Base-by-base conservation (phyloP, 2,797 vertebrate species). In the Anguilla anguilla region DNA sequence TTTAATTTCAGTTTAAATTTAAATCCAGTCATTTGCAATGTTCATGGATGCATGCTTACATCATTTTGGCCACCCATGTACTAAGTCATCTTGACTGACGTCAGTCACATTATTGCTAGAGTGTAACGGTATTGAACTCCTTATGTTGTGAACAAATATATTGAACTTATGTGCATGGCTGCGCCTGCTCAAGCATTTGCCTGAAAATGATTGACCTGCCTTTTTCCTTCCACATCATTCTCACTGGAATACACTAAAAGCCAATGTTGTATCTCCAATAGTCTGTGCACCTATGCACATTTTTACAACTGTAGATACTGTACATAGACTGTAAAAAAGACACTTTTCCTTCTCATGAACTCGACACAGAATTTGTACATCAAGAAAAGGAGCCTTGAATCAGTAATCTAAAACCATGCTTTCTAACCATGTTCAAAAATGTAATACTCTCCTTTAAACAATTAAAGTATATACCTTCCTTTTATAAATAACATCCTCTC, bases 81-180 rank as follows among this genome's bases (percentile, higher is more conserved):
- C 3, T 19, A 86, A 51, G 61, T 86, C 79, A 72, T 86, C 59
- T 61, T 88, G 85, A 74, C 28, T 83, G 85, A 74, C 46, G 83
- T 83, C 55, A 67, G 61, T 49, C 64, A 83, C 11, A 57, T 43
- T 82, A 46, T 39, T 61, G 51, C 19, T 82, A 15, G 11, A 57
- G 59, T 86, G 81, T 83, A 49, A 74, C 79, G 22, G 39, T 88
- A 88, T 72, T 86, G 79, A 88, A 83, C 85, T 64, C 39, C 64
- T 77, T 57, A 83, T 86, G 59, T 55, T 25, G 72, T 53, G 57
- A 81, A 82, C 57, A 85, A 86, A 64, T 39, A 46, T 39, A 35
- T 43, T 61, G 57, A 64, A 43, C 28, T 85, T 17, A 85, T 67
- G 84, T 39, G 10, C 31, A 57, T 57, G 31, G 55, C 31, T 61